Base-by-base conservation (phyloP, 2,797 vertebrate genomes). In the Sorex maritimensis region DNA sequence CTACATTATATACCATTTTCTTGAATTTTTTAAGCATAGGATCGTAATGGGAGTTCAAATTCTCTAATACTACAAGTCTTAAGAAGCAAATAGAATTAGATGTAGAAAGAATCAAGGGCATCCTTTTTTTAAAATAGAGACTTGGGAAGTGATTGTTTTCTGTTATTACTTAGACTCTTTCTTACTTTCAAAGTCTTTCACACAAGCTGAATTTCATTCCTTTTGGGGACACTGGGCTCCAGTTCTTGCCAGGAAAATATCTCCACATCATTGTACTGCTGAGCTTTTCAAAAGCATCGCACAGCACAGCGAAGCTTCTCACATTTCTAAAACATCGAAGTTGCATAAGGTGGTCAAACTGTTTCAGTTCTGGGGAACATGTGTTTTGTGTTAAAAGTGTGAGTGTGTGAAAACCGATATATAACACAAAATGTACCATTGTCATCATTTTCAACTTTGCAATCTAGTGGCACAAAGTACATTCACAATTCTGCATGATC, bases 261-360 rank as follows among this genome's bases (percentile, higher is more conserved):
- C 69, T 96, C 38, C 26, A 92, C 41, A 78, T 34, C 69, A 26
- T 81, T 71, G 3, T 65, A 11, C 11, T 6, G 49, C 85, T 82
- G 44, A 52, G 49, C 26, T 81, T 93, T 96, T 95, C 68, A 86
- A 95, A 96, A 96, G 10, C 63, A 67, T 21, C 74, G 80, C 88
- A 67, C 11, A 7, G 65, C 69, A 79, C 26, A 95, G 74, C 7
- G 2, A 44, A 95, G 75, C 84, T 78, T 96, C 93, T 92, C 82
- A 85, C 49, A 8, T 86, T 95, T 94, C 93, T 86, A 78, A 96
- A 97, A 96, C 88, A 92, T 81, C 74, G 63, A 72, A 90, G 69
- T 92, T 74, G 26, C 75, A 21, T 15, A 41, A 94, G 19, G 68
- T 93, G 4, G 82, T 94, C 87, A 96, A 86, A 88, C 1, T 73